Conservation (phyloP, 1,140 invertebrate species). For the Leucophenga varia region DNA sequence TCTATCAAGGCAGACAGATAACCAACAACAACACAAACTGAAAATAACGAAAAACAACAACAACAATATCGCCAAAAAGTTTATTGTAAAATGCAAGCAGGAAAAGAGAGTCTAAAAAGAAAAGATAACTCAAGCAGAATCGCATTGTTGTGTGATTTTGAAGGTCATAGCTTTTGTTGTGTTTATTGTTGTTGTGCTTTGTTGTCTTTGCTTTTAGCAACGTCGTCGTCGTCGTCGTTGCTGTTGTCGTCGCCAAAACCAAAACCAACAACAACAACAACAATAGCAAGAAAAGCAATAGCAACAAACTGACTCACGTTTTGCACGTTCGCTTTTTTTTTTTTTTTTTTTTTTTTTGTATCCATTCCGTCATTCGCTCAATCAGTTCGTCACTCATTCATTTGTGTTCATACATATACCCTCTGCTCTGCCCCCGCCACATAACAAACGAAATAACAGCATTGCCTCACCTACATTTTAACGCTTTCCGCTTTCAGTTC, state of each 20-base stretch:
- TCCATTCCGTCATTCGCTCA: conserved; percentile 6
- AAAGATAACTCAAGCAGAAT: too few relatives aligned
- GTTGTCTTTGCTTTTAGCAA: too few relatives aligned
- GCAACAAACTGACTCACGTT: conserved; percentile 36
- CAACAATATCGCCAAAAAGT: conserved; percentile 11
- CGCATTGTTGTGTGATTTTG: too few relatives aligned
- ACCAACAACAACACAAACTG: too few relatives aligned
- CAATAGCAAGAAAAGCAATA: conserved; percentile 12
- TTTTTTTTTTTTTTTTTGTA: conserved; percentile 8
- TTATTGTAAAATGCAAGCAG: conserved; percentile 10
- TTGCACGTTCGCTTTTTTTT: conserved; percentile 29
- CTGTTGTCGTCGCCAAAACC: too few relatives aligned
- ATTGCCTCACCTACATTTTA: conserved; percentile 14
- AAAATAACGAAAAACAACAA: too few relatives aligned
- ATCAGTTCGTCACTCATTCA: conserved; percentile 18
- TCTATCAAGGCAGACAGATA: background rate
- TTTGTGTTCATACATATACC: conserved; percentile 21
- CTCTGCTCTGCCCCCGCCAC: conserved; percentile 15
- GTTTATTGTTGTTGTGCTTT: too few relatives aligned
- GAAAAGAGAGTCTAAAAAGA: too few relatives aligned
- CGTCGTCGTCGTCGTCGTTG: too few relatives aligned
- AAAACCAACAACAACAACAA: conserved; percentile 11
- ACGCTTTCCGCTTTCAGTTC: conserved; percentile 18
- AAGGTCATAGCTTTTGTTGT: too few relatives aligned
- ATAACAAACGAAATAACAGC: conserved; percentile 17